These are phyloP conservation scores for Dicranocentrus wangi DNA, from an alignment of 2,888 invertebrate genomes.

Conservation along the genomic window DNA sequence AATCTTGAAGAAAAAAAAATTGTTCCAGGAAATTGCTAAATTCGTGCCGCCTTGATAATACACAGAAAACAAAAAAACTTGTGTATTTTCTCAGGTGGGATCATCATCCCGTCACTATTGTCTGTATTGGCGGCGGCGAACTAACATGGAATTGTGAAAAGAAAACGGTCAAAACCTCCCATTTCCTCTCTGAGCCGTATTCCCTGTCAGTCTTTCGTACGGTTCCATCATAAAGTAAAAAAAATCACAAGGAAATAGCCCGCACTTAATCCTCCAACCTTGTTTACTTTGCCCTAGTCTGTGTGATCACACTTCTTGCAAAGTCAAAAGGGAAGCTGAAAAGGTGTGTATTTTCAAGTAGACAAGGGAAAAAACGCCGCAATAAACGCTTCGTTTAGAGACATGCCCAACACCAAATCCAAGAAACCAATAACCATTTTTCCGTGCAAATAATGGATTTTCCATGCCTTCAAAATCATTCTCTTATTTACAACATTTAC, in stretches of 20 bases:
- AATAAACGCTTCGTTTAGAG: not conserved
- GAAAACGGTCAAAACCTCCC: conserved; percentile 48
- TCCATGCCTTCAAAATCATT: conserved; percentile 57
- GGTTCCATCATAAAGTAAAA: conserved; percentile 1
- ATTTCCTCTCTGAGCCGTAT: conserved; percentile 38
- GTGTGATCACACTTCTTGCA: too few relatives aligned
- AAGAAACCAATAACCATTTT: conserved; percentile 56
- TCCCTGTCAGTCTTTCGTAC: not conserved
- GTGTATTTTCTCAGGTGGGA: conserved; percentile 49
- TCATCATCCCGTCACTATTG: too few relatives aligned
- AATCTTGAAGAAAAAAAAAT: conserved; percentile 21
- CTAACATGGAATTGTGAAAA: conserved; percentile 21
- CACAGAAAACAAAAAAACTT: not conserved
- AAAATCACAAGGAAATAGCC: conserved; percentile 6
- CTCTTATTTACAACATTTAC: conserved; percentile 5
- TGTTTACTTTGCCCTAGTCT: conserved; percentile 43
- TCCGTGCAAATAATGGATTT: conserved; percentile 61
- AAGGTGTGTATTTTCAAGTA: conserved; percentile 13
- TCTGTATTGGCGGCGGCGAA: too few relatives aligned
- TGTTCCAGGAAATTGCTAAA: conserved; percentile 64
- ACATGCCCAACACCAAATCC: not conserved
- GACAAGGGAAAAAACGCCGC: conserved; percentile 33
- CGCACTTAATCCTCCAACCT: conserved; percentile 19
- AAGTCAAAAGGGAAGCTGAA: conserved; percentile 17
- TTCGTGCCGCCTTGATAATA: conserved; percentile 20